Evolutionary conservation across 35 echinoderm and acorn worm genomes (phyloP), one percentile per base, ranked within the genome.

Genomic region (Anneissia japonica): DNA sequence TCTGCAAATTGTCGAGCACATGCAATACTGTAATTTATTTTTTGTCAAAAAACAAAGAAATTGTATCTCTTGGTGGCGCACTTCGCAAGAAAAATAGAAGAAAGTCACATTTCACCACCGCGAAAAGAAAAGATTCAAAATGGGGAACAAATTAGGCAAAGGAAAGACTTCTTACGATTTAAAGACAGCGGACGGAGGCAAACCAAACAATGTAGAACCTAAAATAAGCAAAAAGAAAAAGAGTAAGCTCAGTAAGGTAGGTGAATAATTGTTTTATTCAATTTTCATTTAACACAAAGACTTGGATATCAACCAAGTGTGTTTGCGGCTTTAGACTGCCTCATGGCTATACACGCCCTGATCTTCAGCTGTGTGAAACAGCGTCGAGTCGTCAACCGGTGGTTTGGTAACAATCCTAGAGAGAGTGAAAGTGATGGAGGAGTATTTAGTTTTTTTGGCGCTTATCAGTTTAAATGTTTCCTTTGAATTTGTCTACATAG

Each of bases 21-120:
- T n/a, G n/a, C n/a, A n/a, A n/a, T n/a, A n/a, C n/a, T n/a, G n/a
- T n/a, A n/a, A n/a, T n/a, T n/a, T n/a, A n/a, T n/a, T n/a, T n/a
- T n/a, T n/a, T n/a, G n/a, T n/a, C n/a, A n/a, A 64, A 64, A 64
- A 64, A 64, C 51, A 64, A 64, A 64, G 51, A 64, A 64, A 64
- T 64, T 64, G 51, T 64, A 16, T 64, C 51, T 64, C 11, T 43
- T 43, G 51, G 51, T 64, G 51, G 51, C 51, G 51, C 51, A 16
- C 9, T 64, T 64, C 26, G 26, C 51, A 64, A 64, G 51, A 64
- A 64, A n/a, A 64, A 64, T 64, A 9, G 21, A 64, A 64, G 51
- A 64, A 64, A 26, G 21, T 64, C 51, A 2, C 51, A 64, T 64
- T 64, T 64, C 26, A 19, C 2, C 4, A 4, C 40, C 16, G 1